phyloP scores from a whole-genome alignment of 2,888 invertebrate species.

The Luffia ferchaultella region DNA sequence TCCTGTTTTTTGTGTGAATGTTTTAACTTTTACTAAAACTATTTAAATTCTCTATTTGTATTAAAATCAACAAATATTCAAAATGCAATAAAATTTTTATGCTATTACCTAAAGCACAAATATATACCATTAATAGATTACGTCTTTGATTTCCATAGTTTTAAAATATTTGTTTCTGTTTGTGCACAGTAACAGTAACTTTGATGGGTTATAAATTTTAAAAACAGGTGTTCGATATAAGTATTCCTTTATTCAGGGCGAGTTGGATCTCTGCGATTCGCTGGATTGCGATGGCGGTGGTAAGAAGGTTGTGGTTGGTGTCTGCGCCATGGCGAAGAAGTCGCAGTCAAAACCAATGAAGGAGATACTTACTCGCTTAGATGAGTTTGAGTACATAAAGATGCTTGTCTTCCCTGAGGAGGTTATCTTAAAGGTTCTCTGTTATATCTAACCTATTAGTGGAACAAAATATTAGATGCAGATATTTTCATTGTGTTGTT shows the following conservation, averaged over 20 bases:
- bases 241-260: constrained; percentile 61
- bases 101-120: constrained; percentile 4
- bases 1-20: constrained; percentile 6
- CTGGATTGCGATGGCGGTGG: constrained; percentile 71
- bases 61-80: too few species aligned
- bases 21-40: too few species aligned
- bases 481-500: not conserved
- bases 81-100: constrained; percentile 1
- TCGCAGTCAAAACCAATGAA: constrained; percentile 99
- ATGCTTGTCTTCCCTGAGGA: constrained; percentile 96
- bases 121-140: constrained; percentile 9
- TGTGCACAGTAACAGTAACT: too few species aligned
- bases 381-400: constrained; percentile 96
- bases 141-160: not conserved
- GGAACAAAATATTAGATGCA: constrained; percentile 42
- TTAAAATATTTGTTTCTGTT: too few species aligned
- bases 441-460: constrained; percentile 54
- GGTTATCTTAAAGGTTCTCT: constrained; percentile 88
- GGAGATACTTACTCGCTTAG: constrained; percentile 94
- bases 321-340: constrained; percentile 99
- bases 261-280: constrained; percentile 78
- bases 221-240: too few species aligned
- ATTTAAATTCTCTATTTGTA: too few species aligned
- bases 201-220: too few species aligned
- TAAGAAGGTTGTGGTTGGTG: constrained; percentile 95